Conservation (phyloP, 2,113 vertebrate species). For the Antechinus flavipes region DNA sequence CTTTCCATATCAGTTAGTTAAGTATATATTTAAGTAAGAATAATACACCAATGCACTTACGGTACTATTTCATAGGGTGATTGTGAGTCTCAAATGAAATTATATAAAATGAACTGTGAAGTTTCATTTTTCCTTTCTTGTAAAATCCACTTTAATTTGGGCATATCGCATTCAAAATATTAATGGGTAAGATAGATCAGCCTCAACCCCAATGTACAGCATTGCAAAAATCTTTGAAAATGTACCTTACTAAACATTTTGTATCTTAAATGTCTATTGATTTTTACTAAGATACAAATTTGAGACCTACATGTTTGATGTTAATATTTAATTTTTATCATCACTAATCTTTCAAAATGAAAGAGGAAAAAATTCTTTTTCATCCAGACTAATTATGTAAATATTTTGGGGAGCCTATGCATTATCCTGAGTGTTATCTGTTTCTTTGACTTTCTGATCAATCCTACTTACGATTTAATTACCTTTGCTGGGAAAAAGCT, state of each 20-base stretch:
- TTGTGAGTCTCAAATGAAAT: not conserved
- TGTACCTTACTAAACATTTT: constrained; percentile 5
- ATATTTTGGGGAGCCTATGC: constrained; percentile 58
- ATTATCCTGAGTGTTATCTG: not conserved
- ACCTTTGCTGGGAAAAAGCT: not conserved
- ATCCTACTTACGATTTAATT: not conserved
- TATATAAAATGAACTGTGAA: not conserved
- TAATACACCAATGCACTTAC: not conserved
- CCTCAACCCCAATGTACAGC: not conserved
- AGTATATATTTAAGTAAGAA: no score
- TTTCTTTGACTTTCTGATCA: constrained; percentile 48
- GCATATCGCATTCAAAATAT: not conserved
- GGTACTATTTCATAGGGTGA: not conserved
- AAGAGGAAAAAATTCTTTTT: constrained; percentile 51
- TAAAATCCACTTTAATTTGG: not conserved
- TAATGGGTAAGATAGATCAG: not conserved
- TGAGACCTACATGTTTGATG: constrained; percentile 3
- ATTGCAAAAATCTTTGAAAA: not conserved
- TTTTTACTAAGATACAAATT: constrained; percentile 9
- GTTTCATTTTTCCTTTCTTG: not conserved
- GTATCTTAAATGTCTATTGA: constrained; percentile 46
- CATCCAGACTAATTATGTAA: constrained; percentile 40
- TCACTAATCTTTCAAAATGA: constrained; percentile 36
- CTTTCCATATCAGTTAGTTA: not conserved
- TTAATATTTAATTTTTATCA: constrained; percentile 68